These are phyloP conservation scores for Setipinna tenuifilis DNA, from an alignment of 2,797 vertebrate genomes.

Conservation along the genomic window DNA sequence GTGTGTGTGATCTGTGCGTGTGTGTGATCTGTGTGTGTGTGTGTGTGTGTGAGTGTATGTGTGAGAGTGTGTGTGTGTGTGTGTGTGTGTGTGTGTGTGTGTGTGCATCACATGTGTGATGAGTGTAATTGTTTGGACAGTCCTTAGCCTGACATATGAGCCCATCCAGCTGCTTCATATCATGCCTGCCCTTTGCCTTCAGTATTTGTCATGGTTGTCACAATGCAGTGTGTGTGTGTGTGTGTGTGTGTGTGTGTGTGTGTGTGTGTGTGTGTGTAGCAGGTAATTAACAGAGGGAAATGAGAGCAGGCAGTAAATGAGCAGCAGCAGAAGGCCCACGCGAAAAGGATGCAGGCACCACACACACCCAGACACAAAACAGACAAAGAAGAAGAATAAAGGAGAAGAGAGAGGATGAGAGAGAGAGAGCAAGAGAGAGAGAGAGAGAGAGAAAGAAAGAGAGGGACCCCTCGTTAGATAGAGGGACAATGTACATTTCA, in stretches of 20 bases:
- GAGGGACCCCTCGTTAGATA: too few relatives aligned
- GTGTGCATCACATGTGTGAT: background rate
- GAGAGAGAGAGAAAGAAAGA: too few relatives aligned
- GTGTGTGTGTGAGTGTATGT: too few relatives aligned
- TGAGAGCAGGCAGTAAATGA: background rate
- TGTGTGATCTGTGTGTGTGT: too few relatives aligned
- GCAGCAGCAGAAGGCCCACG: background rate
- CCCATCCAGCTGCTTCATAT: background rate
- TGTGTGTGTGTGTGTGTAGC: background rate
- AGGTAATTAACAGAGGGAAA: slow-evolving; percentile 20
- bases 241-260: background rate
- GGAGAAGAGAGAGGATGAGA: background rate
- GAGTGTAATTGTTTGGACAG: background rate
- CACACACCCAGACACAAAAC: too few relatives aligned
- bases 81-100: background rate
- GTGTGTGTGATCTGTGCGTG: too few relatives aligned
- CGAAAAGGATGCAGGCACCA: too few relatives aligned
- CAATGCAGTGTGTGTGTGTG: background rate
- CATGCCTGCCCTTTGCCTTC: background rate
- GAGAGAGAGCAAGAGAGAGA: background rate
- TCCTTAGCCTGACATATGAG: background rate
- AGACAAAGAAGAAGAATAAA: too few relatives aligned
- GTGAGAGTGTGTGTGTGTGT: background rate
- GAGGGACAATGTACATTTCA: too few relatives aligned
- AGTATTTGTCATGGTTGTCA: background rate